Evolutionary conservation across 2,797 vertebrate genomes (phyloP).

Genomic region (Carduelis carduelis): DNA sequence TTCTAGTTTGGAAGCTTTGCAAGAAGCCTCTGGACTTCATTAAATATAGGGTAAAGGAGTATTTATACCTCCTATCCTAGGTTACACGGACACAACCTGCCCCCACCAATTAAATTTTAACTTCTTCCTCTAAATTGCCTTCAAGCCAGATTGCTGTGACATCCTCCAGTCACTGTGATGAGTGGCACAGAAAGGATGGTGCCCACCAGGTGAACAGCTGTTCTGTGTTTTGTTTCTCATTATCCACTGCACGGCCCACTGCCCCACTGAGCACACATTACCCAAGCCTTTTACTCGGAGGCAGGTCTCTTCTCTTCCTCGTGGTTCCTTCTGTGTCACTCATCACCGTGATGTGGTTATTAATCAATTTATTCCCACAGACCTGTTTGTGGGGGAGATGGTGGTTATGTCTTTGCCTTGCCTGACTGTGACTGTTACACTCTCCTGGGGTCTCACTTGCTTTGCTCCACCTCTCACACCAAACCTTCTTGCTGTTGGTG

Average conservation of each 20-base stretch:
- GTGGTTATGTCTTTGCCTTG: background rate
- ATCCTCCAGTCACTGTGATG: background rate
- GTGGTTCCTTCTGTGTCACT: background rate
- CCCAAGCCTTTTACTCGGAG: background rate
- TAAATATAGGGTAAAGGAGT: background rate
- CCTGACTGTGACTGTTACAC: background rate
- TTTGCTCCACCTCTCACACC: background rate
- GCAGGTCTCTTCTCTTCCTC: background rate
- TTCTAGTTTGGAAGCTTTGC: background rate
- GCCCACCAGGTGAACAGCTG: background rate
- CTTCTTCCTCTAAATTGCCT: background rate
- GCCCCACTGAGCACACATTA: background rate
- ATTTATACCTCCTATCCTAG: background rate
- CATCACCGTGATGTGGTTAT: background rate
- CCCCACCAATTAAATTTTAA: background rate
- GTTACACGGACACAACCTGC: background rate
- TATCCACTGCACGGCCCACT: background rate
- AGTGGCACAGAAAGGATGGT: background rate
- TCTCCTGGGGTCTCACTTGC: background rate
- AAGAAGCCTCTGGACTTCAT: background rate
- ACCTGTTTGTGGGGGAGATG: fast-evolving
- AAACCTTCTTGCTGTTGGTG: background rate
- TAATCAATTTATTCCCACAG: background rate
- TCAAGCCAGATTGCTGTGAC: background rate
- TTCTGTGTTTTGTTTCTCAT: background rate